A percentile compares a stretch with the other conserved stretches of the same genome.
phyloP scores from a whole-genome alignment of 2,888 invertebrate species.

The Hermodice carunculata region DNA sequence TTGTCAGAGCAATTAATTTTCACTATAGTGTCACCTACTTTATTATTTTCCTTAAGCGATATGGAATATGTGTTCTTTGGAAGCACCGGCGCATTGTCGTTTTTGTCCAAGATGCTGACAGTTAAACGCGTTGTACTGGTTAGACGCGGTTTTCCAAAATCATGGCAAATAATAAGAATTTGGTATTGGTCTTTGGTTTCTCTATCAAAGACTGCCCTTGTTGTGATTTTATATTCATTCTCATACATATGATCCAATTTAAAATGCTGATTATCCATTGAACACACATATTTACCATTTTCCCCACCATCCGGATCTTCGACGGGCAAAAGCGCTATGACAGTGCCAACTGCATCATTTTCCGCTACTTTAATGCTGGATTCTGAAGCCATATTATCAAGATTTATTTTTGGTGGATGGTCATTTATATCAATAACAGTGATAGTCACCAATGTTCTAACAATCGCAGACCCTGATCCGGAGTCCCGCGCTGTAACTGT shows the following conservation, averaged over 20 bases:
- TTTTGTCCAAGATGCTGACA: slow-evolving; percentile 38
- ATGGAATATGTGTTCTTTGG: slow-evolving; percentile 75
- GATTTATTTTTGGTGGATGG: slow-evolving; percentile 89
- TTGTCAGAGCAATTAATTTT: slow-evolving; percentile 82
- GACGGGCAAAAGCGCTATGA: slow-evolving; percentile 94
- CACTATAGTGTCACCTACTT: slow-evolving; percentile 81
- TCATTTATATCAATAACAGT: slow-evolving; percentile 81
- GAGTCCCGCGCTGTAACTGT: slow-evolving; percentile 30
- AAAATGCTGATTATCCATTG: slow-evolving; percentile 87
- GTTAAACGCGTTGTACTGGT: slow-evolving; percentile 15
- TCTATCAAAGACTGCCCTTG: slow-evolving; percentile 89
- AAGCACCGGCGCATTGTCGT: slow-evolving; percentile 74
- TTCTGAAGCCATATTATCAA: slow-evolving; percentile 83
- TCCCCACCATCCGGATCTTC: slow-evolving; percentile 92
- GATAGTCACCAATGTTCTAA: slow-evolving; percentile 76
- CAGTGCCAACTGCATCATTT: slow-evolving; percentile 87
- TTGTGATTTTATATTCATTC: slow-evolving; percentile 75
- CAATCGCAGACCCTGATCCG: slow-evolving; percentile 78
- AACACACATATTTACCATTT: slow-evolving; percentile 83
- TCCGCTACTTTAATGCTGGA: slow-evolving; percentile 72
- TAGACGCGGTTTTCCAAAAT: slow-evolving; percentile 23
- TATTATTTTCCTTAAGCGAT: slow-evolving; percentile 82
- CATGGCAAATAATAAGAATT: slow-evolving; percentile 77
- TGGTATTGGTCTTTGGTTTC: slow-evolving; percentile 94
- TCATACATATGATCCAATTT: slow-evolving; percentile 84